Evolutionary conservation across 2,888 invertebrate genomes (phyloP).

Genomic region (Scelioninae gen. 2): DNA sequence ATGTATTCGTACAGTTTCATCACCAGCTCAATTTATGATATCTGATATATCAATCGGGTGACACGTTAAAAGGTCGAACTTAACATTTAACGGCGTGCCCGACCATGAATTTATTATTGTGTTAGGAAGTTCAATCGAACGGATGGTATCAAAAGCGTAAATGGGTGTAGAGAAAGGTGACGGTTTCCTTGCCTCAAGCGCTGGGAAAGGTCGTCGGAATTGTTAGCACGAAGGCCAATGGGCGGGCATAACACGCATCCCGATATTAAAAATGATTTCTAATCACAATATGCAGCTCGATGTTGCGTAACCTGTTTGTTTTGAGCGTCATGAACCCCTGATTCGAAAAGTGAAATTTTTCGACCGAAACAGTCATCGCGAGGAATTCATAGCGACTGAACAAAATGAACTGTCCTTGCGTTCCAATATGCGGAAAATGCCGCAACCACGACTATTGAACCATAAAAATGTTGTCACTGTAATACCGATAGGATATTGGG

Average conservation of each 20-base stretch:
- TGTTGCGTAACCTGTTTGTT: constrained; percentile 6
- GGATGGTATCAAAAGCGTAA: constrained; percentile 49
- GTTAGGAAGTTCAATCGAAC: constrained; percentile 32
- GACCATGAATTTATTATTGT: constrained; percentile 48
- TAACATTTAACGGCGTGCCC: constrained; percentile 37
- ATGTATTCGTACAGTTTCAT: constrained; percentile 33
- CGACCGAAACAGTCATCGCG: not conserved
- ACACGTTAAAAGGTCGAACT: constrained; percentile 47
- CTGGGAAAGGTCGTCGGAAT: constrained; percentile 48
- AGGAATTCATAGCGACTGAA: too few relatives aligned
- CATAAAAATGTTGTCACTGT: too few relatives aligned
- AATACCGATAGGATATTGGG: too few relatives aligned
- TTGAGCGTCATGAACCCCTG: constrained; percentile 16
- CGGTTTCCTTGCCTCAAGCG: constrained; percentile 54
- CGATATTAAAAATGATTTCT: constrained; percentile 32
- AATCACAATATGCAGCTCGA: constrained; percentile 3
- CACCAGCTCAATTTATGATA: constrained; percentile 21
- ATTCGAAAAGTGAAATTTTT: constrained; percentile 9
- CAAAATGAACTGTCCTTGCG: too few relatives aligned
- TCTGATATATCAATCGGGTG: constrained; percentile 19
- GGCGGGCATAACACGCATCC: constrained; percentile 28
- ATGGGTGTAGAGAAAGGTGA: constrained; percentile 57
- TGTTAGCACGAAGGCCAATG: constrained; percentile 50
- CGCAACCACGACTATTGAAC: too few relatives aligned
- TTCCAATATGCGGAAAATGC: too few relatives aligned